These are phyloP conservation scores for Melanotaenia nigrans DNA, from an alignment of 2,797 vertebrate species.

Conservation along the genomic window DNA sequence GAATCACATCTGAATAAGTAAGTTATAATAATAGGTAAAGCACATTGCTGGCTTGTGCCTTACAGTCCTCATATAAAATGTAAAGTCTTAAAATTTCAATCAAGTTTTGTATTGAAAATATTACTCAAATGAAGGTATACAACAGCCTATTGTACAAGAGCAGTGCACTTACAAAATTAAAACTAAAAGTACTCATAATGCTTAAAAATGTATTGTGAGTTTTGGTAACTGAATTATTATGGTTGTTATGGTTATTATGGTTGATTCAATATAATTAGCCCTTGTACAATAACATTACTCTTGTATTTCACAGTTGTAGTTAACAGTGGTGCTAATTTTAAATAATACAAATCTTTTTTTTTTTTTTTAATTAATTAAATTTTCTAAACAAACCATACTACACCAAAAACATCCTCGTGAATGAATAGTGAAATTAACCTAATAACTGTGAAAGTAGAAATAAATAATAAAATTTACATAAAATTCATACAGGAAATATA, in stretches of 20 bases:
- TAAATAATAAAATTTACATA: neutral
- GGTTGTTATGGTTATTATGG: neutral
- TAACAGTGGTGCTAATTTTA: neutral
- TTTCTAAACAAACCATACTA: neutral
- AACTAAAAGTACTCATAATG: neutral
- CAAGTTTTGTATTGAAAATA: too few species aligned
- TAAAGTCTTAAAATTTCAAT: too few species aligned
- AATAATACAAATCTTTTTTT: neutral
- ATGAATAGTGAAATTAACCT: too few species aligned
- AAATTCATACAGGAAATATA: neutral
- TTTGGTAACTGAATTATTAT: neutral
- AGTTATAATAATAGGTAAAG: neutral
- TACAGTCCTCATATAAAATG: neutral
- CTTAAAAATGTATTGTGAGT: neutral
- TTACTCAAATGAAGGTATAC: too few species aligned
- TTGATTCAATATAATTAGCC: neutral
- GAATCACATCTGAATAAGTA: neutral
- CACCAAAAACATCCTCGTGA: neutral
- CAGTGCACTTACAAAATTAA: neutral
- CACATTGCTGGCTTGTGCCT: neutral
- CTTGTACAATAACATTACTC: too few species aligned
- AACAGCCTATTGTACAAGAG: too few species aligned
- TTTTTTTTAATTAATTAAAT: neutral
- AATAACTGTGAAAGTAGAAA: neutral
- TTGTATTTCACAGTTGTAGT: neutral